Conservation (phyloP, 2,797 vertebrate species). For the Coracias cyanogaster region DNA sequence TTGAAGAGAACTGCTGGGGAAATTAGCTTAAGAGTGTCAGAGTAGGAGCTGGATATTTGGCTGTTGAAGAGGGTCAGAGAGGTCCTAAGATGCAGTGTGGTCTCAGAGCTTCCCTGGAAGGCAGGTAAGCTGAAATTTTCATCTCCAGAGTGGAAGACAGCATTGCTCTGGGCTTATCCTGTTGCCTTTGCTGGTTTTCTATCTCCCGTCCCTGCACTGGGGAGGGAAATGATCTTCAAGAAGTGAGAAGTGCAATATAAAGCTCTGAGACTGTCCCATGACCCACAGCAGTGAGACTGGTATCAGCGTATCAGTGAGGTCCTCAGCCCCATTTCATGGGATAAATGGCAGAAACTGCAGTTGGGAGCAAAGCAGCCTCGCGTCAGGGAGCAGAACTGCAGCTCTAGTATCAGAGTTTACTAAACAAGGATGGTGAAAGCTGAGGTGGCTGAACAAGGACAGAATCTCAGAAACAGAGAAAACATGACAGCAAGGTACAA, state of each 20-base stretch:
- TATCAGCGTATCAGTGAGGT: no score
- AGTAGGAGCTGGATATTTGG: background rate
- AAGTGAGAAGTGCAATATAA: background rate
- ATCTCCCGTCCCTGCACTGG: background rate
- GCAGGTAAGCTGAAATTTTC: background rate
- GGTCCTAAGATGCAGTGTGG: background rate
- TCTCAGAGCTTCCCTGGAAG: background rate
- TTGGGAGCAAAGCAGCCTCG: background rate
- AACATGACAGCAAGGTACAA: rapidly evolving
- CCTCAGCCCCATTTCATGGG: background rate
- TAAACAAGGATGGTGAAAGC: background rate
- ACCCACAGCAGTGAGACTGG: rapidly evolving
- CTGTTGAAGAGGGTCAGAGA: background rate
- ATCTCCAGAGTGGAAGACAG: background rate
- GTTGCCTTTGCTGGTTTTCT: background rate
- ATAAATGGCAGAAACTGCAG: background rate
- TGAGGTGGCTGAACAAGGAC: background rate
- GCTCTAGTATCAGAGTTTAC: background rate
- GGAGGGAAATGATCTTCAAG: background rate
- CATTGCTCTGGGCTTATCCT: background rate
- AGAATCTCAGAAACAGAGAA: background rate
- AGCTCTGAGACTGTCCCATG: background rate
- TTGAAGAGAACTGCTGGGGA: background rate
- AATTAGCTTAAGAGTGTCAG: background rate
- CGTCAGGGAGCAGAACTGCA: background rate